phyloP scores from a whole-genome alignment of 1,140 invertebrate species.

The Hyles vespertilio region DNA sequence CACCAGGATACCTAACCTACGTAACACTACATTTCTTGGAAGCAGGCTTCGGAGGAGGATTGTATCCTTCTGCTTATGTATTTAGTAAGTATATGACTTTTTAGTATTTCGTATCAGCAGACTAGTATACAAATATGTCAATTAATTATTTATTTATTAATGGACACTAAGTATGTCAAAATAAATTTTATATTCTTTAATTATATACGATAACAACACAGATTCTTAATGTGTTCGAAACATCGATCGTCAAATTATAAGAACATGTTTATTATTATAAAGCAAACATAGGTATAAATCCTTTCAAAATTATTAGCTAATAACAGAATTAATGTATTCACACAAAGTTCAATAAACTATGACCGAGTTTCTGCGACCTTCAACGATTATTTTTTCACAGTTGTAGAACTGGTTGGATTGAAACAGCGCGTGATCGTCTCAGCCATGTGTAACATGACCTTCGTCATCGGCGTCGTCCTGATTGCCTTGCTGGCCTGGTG shows the following conservation, averaged over 20 bases:
- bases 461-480: constrained; percentile 83
- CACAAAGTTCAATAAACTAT: constrained; percentile 1
- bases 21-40: constrained; percentile 76
- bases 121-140: too few species aligned
- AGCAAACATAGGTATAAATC: too few species aligned
- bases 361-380: constrained; percentile 1
- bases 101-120: not conserved
- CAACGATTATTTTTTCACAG: constrained; percentile 32
- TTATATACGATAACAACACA: too few species aligned
- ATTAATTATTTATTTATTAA: too few species aligned
- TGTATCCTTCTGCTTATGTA: constrained; percentile 78
- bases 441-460: constrained; percentile 75
- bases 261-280: too few species aligned
- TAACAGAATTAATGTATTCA: not conserved
- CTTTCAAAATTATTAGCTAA: too few species aligned
- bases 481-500: constrained; percentile 82
- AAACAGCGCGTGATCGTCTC: constrained; percentile 66
- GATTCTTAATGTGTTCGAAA: too few species aligned
- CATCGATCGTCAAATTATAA: too few species aligned
- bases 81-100: constrained; percentile 47
- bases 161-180: too few species aligned
- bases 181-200: too few species aligned
- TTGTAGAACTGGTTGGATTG: constrained; percentile 60
- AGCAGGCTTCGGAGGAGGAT: constrained; percentile 69
- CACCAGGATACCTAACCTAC: constrained; percentile 75